A percentile compares a stretch with the other conserved stretches of the same genome.
phyloP scores from a whole-genome alignment of 2,888 invertebrate species.

The Hemaris fuciformis region DNA sequence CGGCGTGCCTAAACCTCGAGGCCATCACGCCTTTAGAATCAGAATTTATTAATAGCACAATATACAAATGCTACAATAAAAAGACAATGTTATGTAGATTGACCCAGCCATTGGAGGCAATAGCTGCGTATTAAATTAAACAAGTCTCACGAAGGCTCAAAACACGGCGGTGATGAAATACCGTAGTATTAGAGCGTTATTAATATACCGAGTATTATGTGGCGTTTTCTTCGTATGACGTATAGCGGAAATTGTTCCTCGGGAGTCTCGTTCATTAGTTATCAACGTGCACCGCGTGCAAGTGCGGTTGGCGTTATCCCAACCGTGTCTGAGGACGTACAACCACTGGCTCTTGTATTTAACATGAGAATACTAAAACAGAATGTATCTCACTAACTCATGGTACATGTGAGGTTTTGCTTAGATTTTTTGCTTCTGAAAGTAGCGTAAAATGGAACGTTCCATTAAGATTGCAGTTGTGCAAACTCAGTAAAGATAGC shows the following conservation, averaged over 20 bases:
- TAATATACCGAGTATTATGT: neutral
- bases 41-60: too few species aligned
- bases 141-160: neutral
- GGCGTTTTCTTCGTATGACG: neutral
- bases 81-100: too few species aligned
- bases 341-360: constrained; percentile 2
- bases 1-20: too few species aligned
- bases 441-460: neutral
- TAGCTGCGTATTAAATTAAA: neutral
- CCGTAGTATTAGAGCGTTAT: neutral
- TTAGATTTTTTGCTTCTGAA: too few species aligned
- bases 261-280: constrained; percentile 6
- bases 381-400: neutral
- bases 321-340: constrained; percentile 8
- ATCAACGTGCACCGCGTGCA: constrained; percentile 10
- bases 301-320: constrained; percentile 9
- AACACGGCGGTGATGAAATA: neutral
- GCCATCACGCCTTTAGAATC: too few species aligned
- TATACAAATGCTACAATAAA: too few species aligned
- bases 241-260: constrained; percentile 3
- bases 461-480: too few species aligned
- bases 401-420: neutral
- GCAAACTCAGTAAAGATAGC: too few species aligned
- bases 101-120: too few species aligned
- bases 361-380: neutral